Evolutionary conservation across 2,113 vertebrate species (phyloP).

Genomic region (Pollimyrus isidori): DNA sequence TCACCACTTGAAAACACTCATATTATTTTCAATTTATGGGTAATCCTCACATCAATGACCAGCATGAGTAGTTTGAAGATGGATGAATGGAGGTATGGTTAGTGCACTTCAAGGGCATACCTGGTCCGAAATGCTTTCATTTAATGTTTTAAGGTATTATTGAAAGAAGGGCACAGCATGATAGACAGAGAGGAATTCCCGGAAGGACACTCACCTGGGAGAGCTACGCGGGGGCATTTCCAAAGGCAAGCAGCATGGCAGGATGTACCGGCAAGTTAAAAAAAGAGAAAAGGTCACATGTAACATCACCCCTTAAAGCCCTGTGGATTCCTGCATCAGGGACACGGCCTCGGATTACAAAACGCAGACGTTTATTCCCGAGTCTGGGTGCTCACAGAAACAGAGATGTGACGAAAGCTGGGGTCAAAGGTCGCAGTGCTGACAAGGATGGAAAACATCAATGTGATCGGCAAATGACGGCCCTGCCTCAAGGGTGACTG

Average conservation of each 20-base stretch:
- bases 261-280: not conserved
- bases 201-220: constrained; percentile 58
- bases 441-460: not conserved
- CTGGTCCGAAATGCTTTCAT: not conserved
- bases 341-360: not conserved
- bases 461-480: not conserved
- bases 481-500: not conserved
- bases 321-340: not conserved
- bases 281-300: not conserved
- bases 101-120: not conserved
- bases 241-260: constrained; percentile 23
- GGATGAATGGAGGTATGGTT: not conserved
- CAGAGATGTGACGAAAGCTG: not conserved
- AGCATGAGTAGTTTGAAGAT: not conserved
- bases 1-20: not conserved
- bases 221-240: constrained; percentile 44
- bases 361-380: not conserved
- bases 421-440: not conserved
- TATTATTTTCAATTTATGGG: not conserved
- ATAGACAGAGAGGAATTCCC: not conserved
- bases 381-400: not conserved
- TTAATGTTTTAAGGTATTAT: not conserved
- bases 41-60: not conserved
- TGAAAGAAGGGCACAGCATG: not conserved
- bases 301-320: not conserved